A percentile compares a stretch with the other conserved stretches of the same genome.
Conservation (phyloP, 1,140 invertebrate species). For the Oedothorax gibbosus region DNA sequence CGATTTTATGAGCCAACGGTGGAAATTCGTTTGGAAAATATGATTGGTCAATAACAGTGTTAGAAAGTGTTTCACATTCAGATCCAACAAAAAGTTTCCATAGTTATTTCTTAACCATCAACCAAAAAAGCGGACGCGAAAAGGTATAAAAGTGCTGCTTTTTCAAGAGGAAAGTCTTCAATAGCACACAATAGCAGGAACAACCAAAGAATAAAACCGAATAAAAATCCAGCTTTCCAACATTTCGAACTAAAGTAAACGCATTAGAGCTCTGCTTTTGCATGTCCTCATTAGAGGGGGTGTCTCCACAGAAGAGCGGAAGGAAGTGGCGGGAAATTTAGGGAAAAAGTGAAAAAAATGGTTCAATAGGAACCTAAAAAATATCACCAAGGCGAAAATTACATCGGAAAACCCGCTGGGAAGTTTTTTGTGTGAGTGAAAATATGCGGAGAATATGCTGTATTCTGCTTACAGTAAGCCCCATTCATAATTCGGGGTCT, state of each 20-base stretch:
- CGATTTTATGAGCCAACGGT: no score
- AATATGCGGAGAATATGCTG: neutral
- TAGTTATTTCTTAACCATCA: no score
- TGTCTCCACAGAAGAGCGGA: conserved; percentile 21
- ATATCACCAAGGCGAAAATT: neutral
- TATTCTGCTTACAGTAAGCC: neutral
- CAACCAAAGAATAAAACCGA: neutral
- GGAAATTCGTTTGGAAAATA: no score
- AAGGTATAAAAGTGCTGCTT: conserved; percentile 18
- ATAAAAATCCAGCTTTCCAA: conserved; percentile 27
- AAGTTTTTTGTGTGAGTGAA: neutral
- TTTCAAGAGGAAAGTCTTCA: conserved; percentile 20
- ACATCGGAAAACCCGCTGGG: conserved; percentile 13
- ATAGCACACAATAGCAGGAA: conserved; percentile 7
- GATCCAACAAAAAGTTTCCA: no score
- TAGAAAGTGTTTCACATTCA: no score
- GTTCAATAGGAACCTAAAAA: neutral
- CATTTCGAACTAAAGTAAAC: conserved; percentile 39
- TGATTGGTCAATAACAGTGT: no score
- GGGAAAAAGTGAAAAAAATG: conserved; percentile 12
- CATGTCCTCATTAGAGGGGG: conserved; percentile 28
- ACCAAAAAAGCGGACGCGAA: neutral
- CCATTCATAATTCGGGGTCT: conserved; percentile 16
- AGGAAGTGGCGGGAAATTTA: neutral
- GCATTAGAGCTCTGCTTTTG: conserved; percentile 39